A percentile compares a stretch with the other conserved stretches of the same genome.
These are phyloP conservation scores for Zeugodacus cucurbitae DNA, from an alignment of 1,140 invertebrate species.

Conservation along the genomic window DNA sequence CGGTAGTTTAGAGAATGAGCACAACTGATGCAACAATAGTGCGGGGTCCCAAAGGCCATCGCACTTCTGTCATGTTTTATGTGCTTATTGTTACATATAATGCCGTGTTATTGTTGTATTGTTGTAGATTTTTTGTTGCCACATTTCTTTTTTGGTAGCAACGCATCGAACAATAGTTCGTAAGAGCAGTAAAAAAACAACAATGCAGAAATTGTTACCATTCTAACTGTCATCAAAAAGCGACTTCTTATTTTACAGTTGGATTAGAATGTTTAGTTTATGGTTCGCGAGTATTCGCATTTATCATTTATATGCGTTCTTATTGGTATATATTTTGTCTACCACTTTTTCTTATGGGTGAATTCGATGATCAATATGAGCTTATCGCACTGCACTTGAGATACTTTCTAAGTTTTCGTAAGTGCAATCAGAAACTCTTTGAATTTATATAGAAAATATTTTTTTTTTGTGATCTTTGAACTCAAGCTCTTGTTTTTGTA, in stretches of 20 bases:
- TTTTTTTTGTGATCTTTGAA: too few species aligned
- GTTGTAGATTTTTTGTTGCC: not conserved
- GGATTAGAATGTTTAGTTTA: not conserved
- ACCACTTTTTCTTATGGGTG: too few species aligned
- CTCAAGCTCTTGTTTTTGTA: too few species aligned
- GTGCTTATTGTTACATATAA: not conserved
- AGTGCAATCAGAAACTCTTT: too few species aligned
- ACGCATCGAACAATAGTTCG: not conserved
- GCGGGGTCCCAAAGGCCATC: not conserved
- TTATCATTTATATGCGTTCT: too few species aligned
- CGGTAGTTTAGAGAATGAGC: not conserved
- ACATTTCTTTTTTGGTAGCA: not conserved
- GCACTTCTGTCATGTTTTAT: slow-evolving; percentile 14
- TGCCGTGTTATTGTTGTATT: not conserved
- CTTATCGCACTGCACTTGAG: too few species aligned
- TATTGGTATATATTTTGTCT: too few species aligned
- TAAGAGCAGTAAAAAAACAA: not conserved
- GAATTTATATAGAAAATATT: too few species aligned
- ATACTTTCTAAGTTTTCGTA: too few species aligned
- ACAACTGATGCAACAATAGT: not conserved
- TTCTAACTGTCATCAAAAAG: not conserved
- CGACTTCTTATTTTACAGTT: not conserved
- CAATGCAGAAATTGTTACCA: not conserved
- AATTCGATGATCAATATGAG: too few species aligned
- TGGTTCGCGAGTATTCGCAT: not conserved